Evolutionary conservation across 2,888 invertebrate genomes (phyloP), one percentile per base, ranked within the genome.

Genomic region (Limnephilus marmoratus): DNA sequence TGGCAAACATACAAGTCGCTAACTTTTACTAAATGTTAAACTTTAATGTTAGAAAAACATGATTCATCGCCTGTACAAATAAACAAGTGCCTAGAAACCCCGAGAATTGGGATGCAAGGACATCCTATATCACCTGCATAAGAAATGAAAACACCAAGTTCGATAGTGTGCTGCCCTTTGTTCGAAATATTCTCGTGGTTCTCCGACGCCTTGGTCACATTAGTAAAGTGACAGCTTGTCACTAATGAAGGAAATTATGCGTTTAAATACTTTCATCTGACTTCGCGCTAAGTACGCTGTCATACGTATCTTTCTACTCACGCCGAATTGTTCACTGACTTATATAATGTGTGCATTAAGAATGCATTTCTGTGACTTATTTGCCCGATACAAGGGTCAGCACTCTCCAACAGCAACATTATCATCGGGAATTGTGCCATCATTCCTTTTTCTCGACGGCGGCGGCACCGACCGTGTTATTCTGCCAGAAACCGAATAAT

Each of bases 1-100:
- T 93, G 93, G 93, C 93, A 93, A 93, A 93, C 91, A 93, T 90
- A 92, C 91, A 92, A 90, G 85, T 91, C 86, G 81, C 53, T 92
- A 91, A 68, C 18, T 34, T 85, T 34, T 31, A 29, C 45, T 37
- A 37, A 29, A 82, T 81, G n/a, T 68, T 34, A 24, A 88, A 88
- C 31, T 68, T 88, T 34, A 45, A 18, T 82, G 49, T 90, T 81
- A 81, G 81, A 49, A 90, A 90, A 68, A 90, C 31, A 12, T 45
- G 90, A 90, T 82, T 49, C 82, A 49, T 90, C 31, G 81, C 49
- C 11, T 82, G 90, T 82, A 81, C 90, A 89, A 87, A 89, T 89
- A 81, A 89, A 80, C 80, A 90, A 90, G 82, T 49, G 90, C 81
- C 82, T 45, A 90, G 49, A 90, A 80, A 89, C 87, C 34, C 80